Evolutionary conservation across 1,140 invertebrate genomes (phyloP).

Genomic region (Drosophila lacteicornis): DNA sequence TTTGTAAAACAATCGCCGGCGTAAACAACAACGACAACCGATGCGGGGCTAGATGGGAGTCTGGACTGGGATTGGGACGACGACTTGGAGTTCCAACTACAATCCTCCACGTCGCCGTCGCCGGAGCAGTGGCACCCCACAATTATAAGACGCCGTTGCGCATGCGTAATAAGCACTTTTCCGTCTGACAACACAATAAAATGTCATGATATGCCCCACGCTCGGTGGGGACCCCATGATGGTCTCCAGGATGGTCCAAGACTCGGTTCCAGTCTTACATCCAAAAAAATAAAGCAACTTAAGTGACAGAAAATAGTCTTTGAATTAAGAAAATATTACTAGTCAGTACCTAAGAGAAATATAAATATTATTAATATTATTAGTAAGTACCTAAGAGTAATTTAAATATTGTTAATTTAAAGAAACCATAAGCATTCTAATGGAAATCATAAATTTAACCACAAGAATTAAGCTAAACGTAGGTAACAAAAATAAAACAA

Average conservation of each 20-base stretch:
- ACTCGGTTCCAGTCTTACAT: background rate
- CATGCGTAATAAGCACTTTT: conserved; percentile 85
- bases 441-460: too few relatives aligned
- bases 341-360: too few relatives aligned
- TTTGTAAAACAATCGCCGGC: conserved; percentile 82
- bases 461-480: too few relatives aligned
- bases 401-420: too few relatives aligned
- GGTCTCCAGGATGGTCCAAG: background rate
- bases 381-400: too few relatives aligned
- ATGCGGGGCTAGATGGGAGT: conserved; percentile 25
- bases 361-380: too few relatives aligned
- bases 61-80: background rate
- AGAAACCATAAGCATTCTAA: too few relatives aligned
- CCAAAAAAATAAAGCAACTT: too few relatives aligned
- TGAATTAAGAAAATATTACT: too few relatives aligned
- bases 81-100: conserved; percentile 15
- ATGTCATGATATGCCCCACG: conserved; percentile 85
- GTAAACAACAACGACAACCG: conserved; percentile 74
- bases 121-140: conserved; percentile 68
- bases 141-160: conserved; percentile 78
- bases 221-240: conserved; percentile 62
- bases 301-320: too few relatives aligned
- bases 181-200: conserved; percentile 85
- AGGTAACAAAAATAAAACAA: too few relatives aligned
- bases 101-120: conserved; percentile 56